These are phyloP conservation scores for Lepilemur septentrionalis DNA, from an alignment of 2,797 vertebrate genomes.

Conservation along the genomic window DNA sequence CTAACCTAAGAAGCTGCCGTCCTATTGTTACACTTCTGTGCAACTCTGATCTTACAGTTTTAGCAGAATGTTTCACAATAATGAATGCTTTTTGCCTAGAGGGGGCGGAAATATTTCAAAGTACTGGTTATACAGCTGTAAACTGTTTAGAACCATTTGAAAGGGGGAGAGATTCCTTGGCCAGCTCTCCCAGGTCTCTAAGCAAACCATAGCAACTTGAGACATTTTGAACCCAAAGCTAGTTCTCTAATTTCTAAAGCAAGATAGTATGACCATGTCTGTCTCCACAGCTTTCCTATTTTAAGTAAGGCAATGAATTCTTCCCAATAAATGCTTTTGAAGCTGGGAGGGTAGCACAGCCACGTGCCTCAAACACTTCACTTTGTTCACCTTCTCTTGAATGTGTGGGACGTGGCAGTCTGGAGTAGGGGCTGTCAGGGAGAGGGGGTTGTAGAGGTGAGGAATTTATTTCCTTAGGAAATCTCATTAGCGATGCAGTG, in stretches of 20 bases:
- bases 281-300: not conserved
- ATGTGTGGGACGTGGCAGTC: slow-evolving; percentile 35
- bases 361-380: slow-evolving; percentile 44
- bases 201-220: not conserved
- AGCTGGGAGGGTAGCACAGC: not conserved
- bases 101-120: not conserved
- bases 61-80: slow-evolving; percentile 21
- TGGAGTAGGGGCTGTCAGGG: slow-evolving; percentile 50
- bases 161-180: not conserved
- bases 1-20: not conserved
- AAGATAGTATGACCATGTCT: not conserved
- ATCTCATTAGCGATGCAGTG: slow-evolving; percentile 78
- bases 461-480: slow-evolving; percentile 81
- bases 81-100: not conserved
- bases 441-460: slow-evolving; percentile 63
- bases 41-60: slow-evolving; percentile 3
- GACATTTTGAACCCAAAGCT: slow-evolving; percentile 43
- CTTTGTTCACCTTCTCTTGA: slow-evolving; percentile 46
- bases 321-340: not conserved
- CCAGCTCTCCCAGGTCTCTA: not conserved
- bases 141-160: slow-evolving; percentile 24
- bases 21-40: not conserved
- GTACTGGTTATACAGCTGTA: not conserved
- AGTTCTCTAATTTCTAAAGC: slow-evolving; percentile 57
- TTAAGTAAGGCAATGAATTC: not conserved